A percentile compares a stretch with the other conserved stretches of the same genome.
These are phyloP conservation scores for Drosophila robusta DNA, from an alignment of 2,888 invertebrate genomes.

Conservation along the genomic window DNA sequence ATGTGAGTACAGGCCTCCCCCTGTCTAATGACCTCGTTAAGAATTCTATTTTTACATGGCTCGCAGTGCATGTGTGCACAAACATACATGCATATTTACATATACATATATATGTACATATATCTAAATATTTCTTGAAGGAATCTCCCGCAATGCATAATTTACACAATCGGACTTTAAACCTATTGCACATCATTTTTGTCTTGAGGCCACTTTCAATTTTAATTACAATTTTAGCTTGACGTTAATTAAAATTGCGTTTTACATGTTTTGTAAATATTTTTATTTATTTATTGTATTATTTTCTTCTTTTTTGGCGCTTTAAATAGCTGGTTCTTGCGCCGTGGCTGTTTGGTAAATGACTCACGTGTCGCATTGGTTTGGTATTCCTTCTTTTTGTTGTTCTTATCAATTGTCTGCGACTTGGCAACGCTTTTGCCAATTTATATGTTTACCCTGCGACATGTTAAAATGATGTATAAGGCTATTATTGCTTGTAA, in stretches of 20 bases:
- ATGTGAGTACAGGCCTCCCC: constrained; percentile 30
- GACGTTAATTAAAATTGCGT: constrained; percentile 59
- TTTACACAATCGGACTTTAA: constrained; percentile 13
- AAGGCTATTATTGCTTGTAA: too few species aligned
- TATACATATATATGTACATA: not conserved
- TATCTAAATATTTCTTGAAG: constrained; percentile 29
- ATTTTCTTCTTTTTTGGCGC: constrained; percentile 8
- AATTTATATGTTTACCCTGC: constrained; percentile 28
- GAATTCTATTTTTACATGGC: constrained; percentile 69
- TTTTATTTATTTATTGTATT: constrained; percentile 3
- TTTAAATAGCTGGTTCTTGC: constrained; percentile 52
- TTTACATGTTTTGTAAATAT: constrained; percentile 46
- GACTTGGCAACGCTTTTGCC: constrained; percentile 44
- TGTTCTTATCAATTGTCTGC: constrained; percentile 55
- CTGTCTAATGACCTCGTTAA: constrained; percentile 78
- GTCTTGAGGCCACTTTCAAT: constrained; percentile 53
- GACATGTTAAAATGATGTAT: not conserved
- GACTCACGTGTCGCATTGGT: constrained; percentile 58
- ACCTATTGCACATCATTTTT: constrained; percentile 16
- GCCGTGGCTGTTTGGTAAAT: constrained; percentile 50
- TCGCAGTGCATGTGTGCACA: constrained; percentile 52
- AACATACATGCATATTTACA: constrained; percentile 10
- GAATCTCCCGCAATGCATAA: constrained; percentile 55
- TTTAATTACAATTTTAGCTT: constrained; percentile 47
- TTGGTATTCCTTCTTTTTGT: constrained; percentile 16